phyloP scores from a whole-genome alignment of 2,113 vertebrate genomes.

The Nymphicus hollandicus region DNA sequence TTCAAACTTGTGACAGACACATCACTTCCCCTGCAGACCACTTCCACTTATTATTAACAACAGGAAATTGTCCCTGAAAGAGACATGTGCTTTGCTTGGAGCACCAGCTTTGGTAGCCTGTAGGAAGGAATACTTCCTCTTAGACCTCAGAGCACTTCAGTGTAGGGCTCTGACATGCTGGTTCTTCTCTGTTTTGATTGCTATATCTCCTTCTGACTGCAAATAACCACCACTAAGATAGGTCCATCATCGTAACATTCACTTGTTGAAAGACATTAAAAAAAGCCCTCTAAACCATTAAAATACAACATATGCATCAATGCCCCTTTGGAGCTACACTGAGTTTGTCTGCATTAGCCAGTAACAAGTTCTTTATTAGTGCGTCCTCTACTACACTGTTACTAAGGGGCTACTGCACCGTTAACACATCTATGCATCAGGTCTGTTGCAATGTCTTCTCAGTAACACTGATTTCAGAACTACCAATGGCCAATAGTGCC shows the following conservation, averaged over 20 bases:
- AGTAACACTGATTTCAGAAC: neutral
- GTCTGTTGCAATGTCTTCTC: neutral
- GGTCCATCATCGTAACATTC: neutral
- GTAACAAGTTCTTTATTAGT: neutral
- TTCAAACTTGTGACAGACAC: constrained; percentile 21
- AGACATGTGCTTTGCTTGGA: neutral
- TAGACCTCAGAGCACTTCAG: neutral
- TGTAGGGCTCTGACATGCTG: neutral
- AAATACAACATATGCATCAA: neutral
- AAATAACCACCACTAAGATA: neutral
- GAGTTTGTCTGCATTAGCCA: neutral
- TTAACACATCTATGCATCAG: neutral
- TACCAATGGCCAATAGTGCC: neutral
- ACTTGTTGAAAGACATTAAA: neutral
- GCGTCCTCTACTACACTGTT: too few species aligned
- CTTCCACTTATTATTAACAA: constrained; percentile 6
- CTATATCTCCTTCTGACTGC: neutral
- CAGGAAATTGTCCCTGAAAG: neutral
- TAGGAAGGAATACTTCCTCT: neutral
- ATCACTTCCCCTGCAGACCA: constrained; percentile 19
- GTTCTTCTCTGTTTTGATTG: neutral
- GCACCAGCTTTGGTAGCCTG: neutral
- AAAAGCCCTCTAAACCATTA: neutral
- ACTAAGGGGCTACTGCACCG: neutral
- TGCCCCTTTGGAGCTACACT: neutral